A percentile compares a stretch with the other conserved stretches of the same genome.
Evolutionary conservation across 2,888 invertebrate species (phyloP).

Genomic region (Eupeodes latifasciatus): DNA sequence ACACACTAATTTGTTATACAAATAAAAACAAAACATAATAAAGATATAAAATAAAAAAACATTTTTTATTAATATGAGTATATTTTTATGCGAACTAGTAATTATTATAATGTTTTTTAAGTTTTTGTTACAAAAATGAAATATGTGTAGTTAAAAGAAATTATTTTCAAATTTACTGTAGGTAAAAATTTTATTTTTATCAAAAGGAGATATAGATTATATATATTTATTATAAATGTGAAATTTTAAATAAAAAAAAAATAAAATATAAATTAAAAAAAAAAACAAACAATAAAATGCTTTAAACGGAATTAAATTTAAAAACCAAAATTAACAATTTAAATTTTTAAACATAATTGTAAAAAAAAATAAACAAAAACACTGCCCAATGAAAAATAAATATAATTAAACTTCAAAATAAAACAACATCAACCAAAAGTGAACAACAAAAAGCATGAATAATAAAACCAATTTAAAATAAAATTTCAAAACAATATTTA

Average conservation of each 20-base stretch:
- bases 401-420: slow-evolving; percentile 67
- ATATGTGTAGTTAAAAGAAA: slow-evolving; percentile 64
- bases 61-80: slow-evolving; percentile 40
- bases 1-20: slow-evolving; percentile 54
- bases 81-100: slow-evolving; percentile 67
- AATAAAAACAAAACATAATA: slow-evolving; percentile 4
- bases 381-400: slow-evolving; percentile 74
- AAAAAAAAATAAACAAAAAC: slow-evolving; percentile 60
- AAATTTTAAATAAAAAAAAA: slow-evolving; percentile 61
- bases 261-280: slow-evolving; percentile 35
- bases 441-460: slow-evolving; percentile 62
- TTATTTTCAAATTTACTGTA: slow-evolving; percentile 74
- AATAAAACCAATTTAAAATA: slow-evolving; percentile 70
- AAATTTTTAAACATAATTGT: slow-evolving; percentile 69
- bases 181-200: slow-evolving; percentile 66
- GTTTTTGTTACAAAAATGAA: slow-evolving; percentile 73
- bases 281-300: slow-evolving; percentile 77
- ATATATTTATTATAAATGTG: slow-evolving; percentile 74
- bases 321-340: slow-evolving; percentile 45
- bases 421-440: slow-evolving; percentile 58
- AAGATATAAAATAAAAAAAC: neutral
- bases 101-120: slow-evolving; percentile 61
- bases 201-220: slow-evolving; percentile 67
- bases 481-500: slow-evolving; percentile 67
- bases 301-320: slow-evolving; percentile 62